Conservation (phyloP, 2,797 vertebrate species). For the Premnoplex brunnescens region DNA sequence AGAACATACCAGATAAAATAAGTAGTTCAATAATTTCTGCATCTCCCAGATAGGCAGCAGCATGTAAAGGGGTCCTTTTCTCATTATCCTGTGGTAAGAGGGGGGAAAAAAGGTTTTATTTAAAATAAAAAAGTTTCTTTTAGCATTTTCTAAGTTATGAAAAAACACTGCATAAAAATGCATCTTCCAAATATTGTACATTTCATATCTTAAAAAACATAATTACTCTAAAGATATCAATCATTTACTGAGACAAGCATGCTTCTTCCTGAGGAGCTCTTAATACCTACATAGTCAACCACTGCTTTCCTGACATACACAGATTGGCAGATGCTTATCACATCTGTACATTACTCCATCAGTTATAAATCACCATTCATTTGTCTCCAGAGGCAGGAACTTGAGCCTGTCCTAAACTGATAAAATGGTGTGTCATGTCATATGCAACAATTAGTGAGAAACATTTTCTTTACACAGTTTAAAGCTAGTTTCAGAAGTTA, state of each 20-base stretch:
- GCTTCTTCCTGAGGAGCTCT: not conserved
- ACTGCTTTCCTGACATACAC: not conserved
- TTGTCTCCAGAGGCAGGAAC: not conserved
- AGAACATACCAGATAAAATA: conserved; percentile 92
- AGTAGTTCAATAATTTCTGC: conserved; percentile 98
- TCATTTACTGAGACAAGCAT: not conserved
- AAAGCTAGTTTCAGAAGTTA: not conserved
- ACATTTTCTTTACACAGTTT: not conserved
- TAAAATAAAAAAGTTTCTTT: conserved; percentile 48
- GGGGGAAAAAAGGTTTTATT: conserved; percentile 64
- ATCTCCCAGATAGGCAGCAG: conserved; percentile 96
- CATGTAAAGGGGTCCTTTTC: conserved; percentile 96
- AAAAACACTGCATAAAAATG: conserved; percentile 34
- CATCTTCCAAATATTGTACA: conserved; percentile 29
- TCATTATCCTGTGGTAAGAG: conserved; percentile 89
- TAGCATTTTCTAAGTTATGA: conserved; percentile 49
- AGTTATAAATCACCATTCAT: not conserved
- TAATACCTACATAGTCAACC: not conserved
- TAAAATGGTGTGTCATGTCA: not conserved
- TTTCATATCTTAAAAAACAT: conserved; percentile 2
- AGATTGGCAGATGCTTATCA: not conserved
- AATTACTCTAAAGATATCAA: not conserved
- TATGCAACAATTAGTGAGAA: not conserved
- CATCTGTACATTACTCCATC: not conserved
- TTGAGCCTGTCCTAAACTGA: not conserved